Evolutionary conservation across 2,113 vertebrate genomes (phyloP).

Genomic region (Dromas ardeola): DNA sequence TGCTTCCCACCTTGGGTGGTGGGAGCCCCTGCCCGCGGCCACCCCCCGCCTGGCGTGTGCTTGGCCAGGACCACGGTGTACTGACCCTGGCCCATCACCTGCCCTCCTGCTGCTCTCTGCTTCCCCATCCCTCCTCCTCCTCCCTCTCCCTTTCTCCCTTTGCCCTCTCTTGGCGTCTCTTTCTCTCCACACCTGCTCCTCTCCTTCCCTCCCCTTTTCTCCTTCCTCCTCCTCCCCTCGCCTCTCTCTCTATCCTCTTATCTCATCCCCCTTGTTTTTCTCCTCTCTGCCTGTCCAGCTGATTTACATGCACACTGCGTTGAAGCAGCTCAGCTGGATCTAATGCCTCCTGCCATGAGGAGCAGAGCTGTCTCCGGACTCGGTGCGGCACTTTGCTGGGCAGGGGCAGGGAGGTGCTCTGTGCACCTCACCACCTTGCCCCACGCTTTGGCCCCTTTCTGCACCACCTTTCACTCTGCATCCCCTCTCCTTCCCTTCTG

Average conservation of each 20-base stretch:
- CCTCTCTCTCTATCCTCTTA: slow-evolving; percentile 55
- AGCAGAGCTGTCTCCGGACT: neutral
- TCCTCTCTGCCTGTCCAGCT: slow-evolving; percentile 65
- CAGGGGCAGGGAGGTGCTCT: neutral
- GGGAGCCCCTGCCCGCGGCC: neutral
- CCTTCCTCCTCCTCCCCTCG: slow-evolving; percentile 47
- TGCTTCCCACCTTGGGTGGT: fast-evolving
- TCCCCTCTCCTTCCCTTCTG: neutral
- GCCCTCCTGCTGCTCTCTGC: neutral
- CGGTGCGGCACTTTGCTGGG: fast-evolving
- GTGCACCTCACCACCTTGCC: neutral
- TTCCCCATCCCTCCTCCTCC: slow-evolving; percentile 4
- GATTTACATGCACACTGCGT: slow-evolving; percentile 65
- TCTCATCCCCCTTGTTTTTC: slow-evolving; percentile 72
- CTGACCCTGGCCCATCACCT: neutral
- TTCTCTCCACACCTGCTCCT: slow-evolving; percentile 54
- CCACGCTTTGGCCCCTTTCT: neutral
- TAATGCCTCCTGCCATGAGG: slow-evolving; percentile 49
- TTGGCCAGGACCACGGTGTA: fast-evolving
- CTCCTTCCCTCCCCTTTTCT: slow-evolving; percentile 59
- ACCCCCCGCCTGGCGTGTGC: fast-evolving
- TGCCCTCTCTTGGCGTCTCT: slow-evolving; percentile 44
- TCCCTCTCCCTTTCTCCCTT: slow-evolving; percentile 3
- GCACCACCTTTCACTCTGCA: neutral
- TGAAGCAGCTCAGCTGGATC: slow-evolving; percentile 68